Percentiles rank a stretch among this genome's conserved stretches.
phyloP scores from a whole-genome alignment of 1,140 invertebrate genomes.

The Aphaenogaster rudis region DNA sequence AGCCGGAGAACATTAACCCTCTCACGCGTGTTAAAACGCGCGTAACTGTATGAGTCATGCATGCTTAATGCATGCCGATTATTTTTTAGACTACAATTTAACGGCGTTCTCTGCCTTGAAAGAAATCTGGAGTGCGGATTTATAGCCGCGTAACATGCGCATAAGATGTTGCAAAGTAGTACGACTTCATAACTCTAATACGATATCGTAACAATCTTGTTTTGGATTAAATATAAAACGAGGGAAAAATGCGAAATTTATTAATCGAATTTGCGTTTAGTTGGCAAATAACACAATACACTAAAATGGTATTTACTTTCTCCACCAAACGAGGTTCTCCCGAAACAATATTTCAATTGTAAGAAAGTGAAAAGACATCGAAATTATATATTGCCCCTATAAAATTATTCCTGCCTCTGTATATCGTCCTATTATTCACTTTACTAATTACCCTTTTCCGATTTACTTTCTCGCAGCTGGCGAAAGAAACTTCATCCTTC shows the following conservation, averaged over 20 bases:
- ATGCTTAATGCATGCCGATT: neutral
- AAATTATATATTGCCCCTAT: neutral
- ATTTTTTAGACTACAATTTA: constrained; percentile 42
- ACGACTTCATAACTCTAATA: neutral
- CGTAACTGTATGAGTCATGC: constrained; percentile 43
- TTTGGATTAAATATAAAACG: neutral
- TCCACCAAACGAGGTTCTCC: neutral
- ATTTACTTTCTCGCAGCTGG: constrained; percentile 42
- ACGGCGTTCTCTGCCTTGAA: neutral
- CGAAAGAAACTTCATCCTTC: constrained; percentile 34
- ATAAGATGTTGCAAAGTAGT: neutral
- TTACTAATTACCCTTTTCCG: constrained; percentile 8
- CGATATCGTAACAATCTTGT: neutral
- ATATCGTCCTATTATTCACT: neutral
- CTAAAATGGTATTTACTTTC: neutral
- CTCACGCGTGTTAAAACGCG: constrained; percentile 34
- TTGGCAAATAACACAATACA: neutral
- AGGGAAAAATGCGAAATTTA: neutral
- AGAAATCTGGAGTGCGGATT: constrained; percentile 22
- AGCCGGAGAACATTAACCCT: constrained; percentile 34
- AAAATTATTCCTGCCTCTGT: neutral
- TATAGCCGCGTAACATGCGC: neutral
- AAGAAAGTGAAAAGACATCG: neutral
- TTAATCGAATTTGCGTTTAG: neutral
- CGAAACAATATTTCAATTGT: neutral